Conservation (phyloP, 2,113 vertebrate species). For the Catharus bicknelli region DNA sequence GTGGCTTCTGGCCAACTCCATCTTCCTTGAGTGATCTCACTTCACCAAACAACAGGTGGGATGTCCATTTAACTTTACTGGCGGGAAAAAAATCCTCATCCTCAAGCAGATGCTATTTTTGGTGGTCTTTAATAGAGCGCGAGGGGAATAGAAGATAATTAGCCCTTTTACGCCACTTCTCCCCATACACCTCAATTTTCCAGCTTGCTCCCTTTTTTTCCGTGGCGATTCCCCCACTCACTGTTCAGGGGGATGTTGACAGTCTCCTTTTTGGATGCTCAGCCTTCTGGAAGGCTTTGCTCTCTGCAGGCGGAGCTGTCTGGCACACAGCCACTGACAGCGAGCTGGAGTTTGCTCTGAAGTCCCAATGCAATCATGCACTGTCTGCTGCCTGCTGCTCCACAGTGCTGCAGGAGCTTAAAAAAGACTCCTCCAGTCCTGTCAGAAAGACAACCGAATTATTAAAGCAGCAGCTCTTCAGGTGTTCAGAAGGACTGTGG, state of each 20-base stretch:
- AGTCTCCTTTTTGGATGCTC: constrained; percentile 42
- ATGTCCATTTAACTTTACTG: constrained; percentile 17
- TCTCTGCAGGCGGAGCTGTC: constrained; percentile 33
- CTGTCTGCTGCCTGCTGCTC: constrained; percentile 62
- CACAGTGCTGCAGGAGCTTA: constrained; percentile 52
- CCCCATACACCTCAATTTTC: constrained; percentile 23
- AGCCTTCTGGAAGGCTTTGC: constrained; percentile 52
- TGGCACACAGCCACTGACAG: constrained; percentile 48
- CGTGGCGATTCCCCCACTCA: not conserved
- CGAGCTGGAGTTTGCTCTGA: constrained; percentile 53
- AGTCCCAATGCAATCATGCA: constrained; percentile 70
- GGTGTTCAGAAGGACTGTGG: constrained; percentile 18
- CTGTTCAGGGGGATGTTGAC: constrained; percentile 53
- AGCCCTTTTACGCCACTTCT: not conserved
- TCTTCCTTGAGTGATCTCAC: constrained; percentile 38
- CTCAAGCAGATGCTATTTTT: constrained; percentile 41
- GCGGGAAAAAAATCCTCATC: not conserved
- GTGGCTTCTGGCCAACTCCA: constrained; percentile 38
- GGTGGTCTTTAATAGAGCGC: not conserved
- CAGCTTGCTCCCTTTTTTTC: constrained; percentile 3
- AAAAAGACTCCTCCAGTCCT: constrained; percentile 46
- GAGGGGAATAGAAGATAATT: constrained; percentile 54
- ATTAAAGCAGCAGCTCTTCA: constrained; percentile 34
- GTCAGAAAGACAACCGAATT: constrained; percentile 62
- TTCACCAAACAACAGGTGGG: constrained; percentile 29